Evolutionary conservation across 2,113 vertebrate species (phyloP), one percentile per base, ranked within the genome.

Genomic region (Pteruthius melanotis): DNA sequence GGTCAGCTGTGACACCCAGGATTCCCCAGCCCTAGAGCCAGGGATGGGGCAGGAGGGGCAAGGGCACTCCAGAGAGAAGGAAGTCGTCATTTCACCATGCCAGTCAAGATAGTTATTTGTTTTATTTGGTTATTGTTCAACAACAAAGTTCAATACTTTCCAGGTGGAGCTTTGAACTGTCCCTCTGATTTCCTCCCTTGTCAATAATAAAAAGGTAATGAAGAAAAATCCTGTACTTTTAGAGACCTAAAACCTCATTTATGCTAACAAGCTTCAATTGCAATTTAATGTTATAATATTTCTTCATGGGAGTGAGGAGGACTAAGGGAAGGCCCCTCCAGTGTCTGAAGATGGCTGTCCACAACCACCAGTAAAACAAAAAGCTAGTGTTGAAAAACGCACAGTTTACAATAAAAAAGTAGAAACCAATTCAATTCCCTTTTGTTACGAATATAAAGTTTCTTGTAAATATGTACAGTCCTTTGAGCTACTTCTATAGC

Each of bases 371-470:
- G 91, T 92, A 97, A 98, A 98, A 97, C 97, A 98, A 97, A 98
- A 98, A 97, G 95, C 97, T 89, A 97, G 98, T 97, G 97, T 98
- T 98, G 97, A 98, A 98, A 98, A 98, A 98, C 97, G 61, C 98
- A 98, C 98, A 98, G 97, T 98, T 98, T 98, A 98, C 98, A 98
- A 98, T 98, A 98, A 98, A 98, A 98, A 98, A 98, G 98, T 98
- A 98, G 98, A 98, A 98, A 98, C 98, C 97, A 98, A 98, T 98
- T 98, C 96, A 98, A 98, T 98, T 98, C 95, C 98, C 95, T 97
- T 97, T 98, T 98, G 97, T 98, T 98, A 98, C 97, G 98, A 98
- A 98, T 98, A 98, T 98, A 98, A 98, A 98, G 98, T 97, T 98
- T 98, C 98, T 98, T 98, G 98, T 98, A 98, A 98, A 97, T 98